Conservation (phyloP, 2,797 vertebrate genomes). For the Pristis pectinata region DNA sequence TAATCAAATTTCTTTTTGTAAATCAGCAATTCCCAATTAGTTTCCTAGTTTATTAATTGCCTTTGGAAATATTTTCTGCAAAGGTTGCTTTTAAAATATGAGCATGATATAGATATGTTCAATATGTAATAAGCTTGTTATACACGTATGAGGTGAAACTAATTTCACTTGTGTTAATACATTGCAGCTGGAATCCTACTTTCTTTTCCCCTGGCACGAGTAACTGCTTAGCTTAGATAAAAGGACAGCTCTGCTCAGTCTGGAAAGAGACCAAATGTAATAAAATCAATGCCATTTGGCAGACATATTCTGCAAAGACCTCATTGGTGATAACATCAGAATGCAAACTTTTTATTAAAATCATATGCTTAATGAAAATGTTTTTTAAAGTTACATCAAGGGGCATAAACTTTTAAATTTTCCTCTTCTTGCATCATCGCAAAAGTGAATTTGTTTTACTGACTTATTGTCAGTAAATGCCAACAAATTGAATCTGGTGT, state of each 20-base stretch:
- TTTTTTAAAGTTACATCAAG: not conserved
- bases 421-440: not conserved
- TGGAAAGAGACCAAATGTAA: not conserved
- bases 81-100: not conserved
- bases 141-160: not conserved
- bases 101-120: not conserved
- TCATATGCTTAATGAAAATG: not conserved
- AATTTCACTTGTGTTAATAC: not conserved
- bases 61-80: not conserved
- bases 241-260: not conserved
- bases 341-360: not conserved
- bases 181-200: not conserved
- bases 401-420: not conserved
- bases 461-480: not conserved
- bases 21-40: not conserved
- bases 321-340: not conserved
- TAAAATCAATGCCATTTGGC: slow-evolving; percentile 1
- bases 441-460: not conserved
- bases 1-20: not conserved
- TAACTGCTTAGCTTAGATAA: not conserved
- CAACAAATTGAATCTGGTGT: not conserved
- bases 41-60: not conserved
- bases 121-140: not conserved
- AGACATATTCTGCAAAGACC: not conserved
- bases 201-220: not conserved